Percentiles rank a stretch among this genome's conserved stretches.
phyloP scores from a whole-genome alignment of 64 coral and sea anemone species.

The Catalaphyllia jardinei region DNA sequence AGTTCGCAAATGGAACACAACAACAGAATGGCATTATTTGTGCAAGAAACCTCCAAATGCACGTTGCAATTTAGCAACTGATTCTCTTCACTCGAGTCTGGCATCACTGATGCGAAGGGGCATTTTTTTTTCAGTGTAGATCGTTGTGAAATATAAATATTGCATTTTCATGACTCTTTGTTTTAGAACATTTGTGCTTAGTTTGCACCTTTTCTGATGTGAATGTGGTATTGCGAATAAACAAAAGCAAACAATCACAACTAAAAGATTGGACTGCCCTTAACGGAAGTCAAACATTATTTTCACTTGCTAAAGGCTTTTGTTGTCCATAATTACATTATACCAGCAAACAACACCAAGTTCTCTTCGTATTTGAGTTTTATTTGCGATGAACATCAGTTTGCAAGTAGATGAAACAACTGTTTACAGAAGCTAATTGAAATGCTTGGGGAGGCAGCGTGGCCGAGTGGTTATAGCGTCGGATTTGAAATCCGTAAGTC shows the following conservation, averaged over 20 bases:
- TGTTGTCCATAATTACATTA: conserved; percentile 3
- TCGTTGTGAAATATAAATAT: not conserved
- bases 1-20: too few relatives aligned
- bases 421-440: too few relatives aligned
- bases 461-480: too few relatives aligned
- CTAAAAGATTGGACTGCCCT: conserved; percentile 3
- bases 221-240: not conserved
- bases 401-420: too few relatives aligned
- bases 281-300: conserved; percentile 13
- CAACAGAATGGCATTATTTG: too few relatives aligned
- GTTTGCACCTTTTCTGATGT: not conserved
- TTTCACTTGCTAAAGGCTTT: not conserved
- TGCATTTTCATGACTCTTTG: not conserved
- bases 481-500: too few relatives aligned
- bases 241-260: conserved; percentile 11
- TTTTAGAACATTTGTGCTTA: not conserved
- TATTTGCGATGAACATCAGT: too few relatives aligned
- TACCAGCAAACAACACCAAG: not conserved
- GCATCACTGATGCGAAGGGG: too few relatives aligned
- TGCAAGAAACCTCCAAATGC: too few relatives aligned
- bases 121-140: not conserved
- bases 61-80: too few relatives aligned
- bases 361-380: not conserved
- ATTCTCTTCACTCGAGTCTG: too few relatives aligned
- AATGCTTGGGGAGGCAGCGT: too few relatives aligned